Percentiles rank a stretch among this genome's conserved stretches.
Conservation (phyloP, 2,113 vertebrate genomes). For the Echinops telfairi region DNA sequence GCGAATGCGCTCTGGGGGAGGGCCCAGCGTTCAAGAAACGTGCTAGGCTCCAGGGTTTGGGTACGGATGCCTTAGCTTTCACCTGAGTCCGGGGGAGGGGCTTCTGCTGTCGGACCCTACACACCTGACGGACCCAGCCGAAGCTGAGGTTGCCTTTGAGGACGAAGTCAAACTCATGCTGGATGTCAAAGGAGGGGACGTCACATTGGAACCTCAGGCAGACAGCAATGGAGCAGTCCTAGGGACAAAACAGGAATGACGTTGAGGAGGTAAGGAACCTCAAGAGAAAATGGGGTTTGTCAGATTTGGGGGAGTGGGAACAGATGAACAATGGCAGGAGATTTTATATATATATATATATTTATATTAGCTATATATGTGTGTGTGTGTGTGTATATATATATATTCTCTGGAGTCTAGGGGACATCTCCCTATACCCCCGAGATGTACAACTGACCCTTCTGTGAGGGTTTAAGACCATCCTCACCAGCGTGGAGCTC, state of each 20-base stretch:
- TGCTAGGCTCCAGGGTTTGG: neutral
- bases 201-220: constrained; percentile 87
- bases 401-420: neutral
- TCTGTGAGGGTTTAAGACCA: neutral
- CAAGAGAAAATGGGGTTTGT: neutral
- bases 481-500: constrained; percentile 72
- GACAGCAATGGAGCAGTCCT: constrained; percentile 88
- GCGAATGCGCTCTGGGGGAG: neutral
- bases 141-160: constrained; percentile 89
- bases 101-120: neutral
- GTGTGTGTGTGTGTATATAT: no score
- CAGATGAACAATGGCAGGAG: neutral
- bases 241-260: neutral
- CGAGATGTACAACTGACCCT: neutral
- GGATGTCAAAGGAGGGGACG: constrained; percentile 71
- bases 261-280: neutral
- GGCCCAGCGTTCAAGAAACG: neutral
- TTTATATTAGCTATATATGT: neutral
- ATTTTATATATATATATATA: no score
- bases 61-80: neutral
- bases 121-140: constrained; percentile 89
- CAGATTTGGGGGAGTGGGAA: neutral
- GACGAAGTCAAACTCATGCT: constrained; percentile 76
- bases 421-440: neutral
- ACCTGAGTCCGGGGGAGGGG: neutral